Base-by-base conservation (phyloP, 2,797 vertebrate genomes). In the Percopsis omiscomaycus region DNA sequence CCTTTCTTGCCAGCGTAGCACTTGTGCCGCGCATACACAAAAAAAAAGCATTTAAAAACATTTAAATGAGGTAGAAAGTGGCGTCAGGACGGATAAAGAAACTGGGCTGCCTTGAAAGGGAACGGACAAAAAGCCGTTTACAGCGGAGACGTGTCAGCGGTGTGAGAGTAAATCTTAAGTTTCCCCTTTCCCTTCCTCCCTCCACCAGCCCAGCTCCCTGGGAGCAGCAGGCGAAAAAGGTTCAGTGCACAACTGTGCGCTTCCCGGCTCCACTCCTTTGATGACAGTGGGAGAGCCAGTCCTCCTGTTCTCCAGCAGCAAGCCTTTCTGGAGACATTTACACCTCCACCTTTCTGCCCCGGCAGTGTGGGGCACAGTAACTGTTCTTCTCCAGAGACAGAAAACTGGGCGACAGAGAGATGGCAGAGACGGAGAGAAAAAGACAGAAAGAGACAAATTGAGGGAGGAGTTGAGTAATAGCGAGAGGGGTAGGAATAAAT, bases 191-290 rank as follows among this genome's bases (percentile, higher is more conserved):
- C 71, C 77, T 77, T 83, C 70, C 73, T 47, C 9, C 44, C 11
- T 37, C 10, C 11, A 2, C 28, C 1, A 50, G 75, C 47, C 81
- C 44, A 68, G 72, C 81, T 83, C 74, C 0, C 4, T 66, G 81
- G 82, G 65, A 77, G 74, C 68, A 42, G 72, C 15, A 37, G 82
- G 76, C 69, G 56, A 3, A 32, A 62, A 73, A 84, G 84, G 84
- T 86, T 88, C 80, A 78, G 73, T 62, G 6, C 71, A 70, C 78
- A 87, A 84, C 84, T 85, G 82, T 86, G 71, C 77, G 80, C 79
- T 75, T 60, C 69, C 66, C 59, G 44, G 32, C 68, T 64, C 64
- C 64, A 56, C 55, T 81, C 83, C 81, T 86, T 80, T 73, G 61
- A 85, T 77, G 81, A 79, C 72, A 69, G 76, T 61, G 59, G 67